Evolutionary conservation across 2,113 vertebrate genomes (phyloP).

Genomic region (Clarias gariepinus): DNA sequence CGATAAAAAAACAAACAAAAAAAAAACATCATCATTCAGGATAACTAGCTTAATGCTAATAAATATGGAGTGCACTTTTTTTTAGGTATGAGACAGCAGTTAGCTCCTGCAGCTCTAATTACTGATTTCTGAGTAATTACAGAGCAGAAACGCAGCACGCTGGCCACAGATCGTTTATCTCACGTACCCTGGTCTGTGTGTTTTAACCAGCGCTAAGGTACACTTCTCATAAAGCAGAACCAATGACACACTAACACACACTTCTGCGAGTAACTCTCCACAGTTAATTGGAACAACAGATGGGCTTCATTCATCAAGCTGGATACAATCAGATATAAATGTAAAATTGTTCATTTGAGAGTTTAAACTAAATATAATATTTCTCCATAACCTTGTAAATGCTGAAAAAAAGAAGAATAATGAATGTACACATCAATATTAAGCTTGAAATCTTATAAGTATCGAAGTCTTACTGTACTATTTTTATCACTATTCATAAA

Average conservation of each 20-base stretch:
- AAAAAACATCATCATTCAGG: neutral
- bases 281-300: neutral
- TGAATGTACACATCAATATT: neutral
- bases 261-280: neutral
- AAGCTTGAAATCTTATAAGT: neutral
- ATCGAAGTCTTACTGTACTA: too few species aligned
- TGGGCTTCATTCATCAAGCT: neutral
- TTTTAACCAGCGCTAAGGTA: neutral
- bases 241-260: neutral
- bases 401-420: neutral
- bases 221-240: neutral
- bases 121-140: slow-evolving; percentile 16
- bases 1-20: neutral
- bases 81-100: neutral
- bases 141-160: neutral
- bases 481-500: too few species aligned
- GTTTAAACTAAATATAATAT: neutral
- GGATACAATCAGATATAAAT: neutral
- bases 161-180: neutral
- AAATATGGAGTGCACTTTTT: neutral
- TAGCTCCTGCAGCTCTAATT: neutral
- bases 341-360: neutral
- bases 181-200: neutral
- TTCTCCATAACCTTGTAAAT: neutral
- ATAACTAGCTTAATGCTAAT: neutral